Base-by-base conservation (phyloP, 2,888 invertebrate genomes). In the Eilema sororculum region DNA sequence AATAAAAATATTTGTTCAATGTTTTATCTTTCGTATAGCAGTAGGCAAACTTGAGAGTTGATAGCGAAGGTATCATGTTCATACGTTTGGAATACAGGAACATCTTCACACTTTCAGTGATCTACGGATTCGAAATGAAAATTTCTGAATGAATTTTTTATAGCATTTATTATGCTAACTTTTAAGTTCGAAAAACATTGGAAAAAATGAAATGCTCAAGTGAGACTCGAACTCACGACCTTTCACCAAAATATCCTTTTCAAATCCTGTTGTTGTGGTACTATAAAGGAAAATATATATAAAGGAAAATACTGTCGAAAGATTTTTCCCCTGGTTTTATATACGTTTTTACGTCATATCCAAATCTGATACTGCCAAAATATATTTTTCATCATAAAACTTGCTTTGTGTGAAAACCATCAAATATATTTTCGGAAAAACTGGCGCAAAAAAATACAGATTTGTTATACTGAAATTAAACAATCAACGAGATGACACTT, bases 381-480 rank as follows among this genome's bases (percentile, higher is more conserved):
- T 6, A 46, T 46, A 46, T 46, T 20, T n/a, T 52, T 8, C 20
- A 52, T 20, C 52, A 52, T n/a, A n/a, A n/a, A 52, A n/a, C 52
- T 52, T 52, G 52, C 52, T 52, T 52, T 52, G n/a, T 41, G 3
- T 46, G 1, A 52, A 52, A 20, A 46, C 16, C 46, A 52, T n/a
- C 6, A 52, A 52, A 52, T 52, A n/a, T n/a, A 52, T 52, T 52
- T 52, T 52, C 52, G 8, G 6, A n/a, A 52, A n/a, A 9, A 52
- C 20, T n/a, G 30, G 16, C 25, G 3, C 3, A 30, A 60, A 28
- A 60, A 69, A 60, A 33, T 68, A 74, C 75, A 64, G 52, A 75
- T 71, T 78, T 72, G 68, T 71, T 59, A 72, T 41, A 72, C 8
- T 58, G 63, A 77, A 78, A 79, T 79, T 65, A 77, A 75, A 80